Conservation (phyloP, 2,888 invertebrate species). For the Dendrolimus pini region DNA sequence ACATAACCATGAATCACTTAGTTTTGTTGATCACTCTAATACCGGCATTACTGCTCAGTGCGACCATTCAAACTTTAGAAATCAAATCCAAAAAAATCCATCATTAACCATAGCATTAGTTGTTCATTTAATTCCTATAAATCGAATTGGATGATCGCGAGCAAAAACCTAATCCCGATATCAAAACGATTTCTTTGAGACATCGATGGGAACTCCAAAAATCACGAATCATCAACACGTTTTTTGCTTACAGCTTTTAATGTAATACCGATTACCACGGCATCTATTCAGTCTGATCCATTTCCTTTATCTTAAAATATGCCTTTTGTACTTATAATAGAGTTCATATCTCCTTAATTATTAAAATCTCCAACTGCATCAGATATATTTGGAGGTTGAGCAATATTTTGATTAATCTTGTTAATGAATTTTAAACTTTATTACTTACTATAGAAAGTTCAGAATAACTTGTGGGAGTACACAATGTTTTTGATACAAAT, state of each 20-base stretch:
- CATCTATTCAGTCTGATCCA: slow-evolving; percentile 25
- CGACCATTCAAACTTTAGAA: too few species aligned
- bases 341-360: too few species aligned
- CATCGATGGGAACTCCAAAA: slow-evolving; percentile 63
- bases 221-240: slow-evolving; percentile 47
- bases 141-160: slow-evolving; percentile 42
- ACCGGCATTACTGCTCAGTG: too few species aligned
- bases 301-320: not conserved
- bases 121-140: slow-evolving; percentile 33
- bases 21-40: too few species aligned
- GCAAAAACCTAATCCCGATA: slow-evolving; percentile 58
- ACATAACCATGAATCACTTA: too few species aligned
- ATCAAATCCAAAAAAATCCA: too few species aligned
- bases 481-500: slow-evolving; percentile 4
- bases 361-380: not conserved
- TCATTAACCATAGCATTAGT: not conserved
- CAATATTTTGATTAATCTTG: not conserved
- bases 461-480: slow-evolving; percentile 5
- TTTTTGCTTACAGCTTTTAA: slow-evolving; percentile 44
- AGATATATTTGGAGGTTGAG: not conserved
- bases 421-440: slow-evolving; percentile 11
- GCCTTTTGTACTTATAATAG: too few species aligned
- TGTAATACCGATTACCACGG: slow-evolving; percentile 36
- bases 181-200: slow-evolving; percentile 13
- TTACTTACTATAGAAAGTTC: accelerated